Evolutionary conservation across 2,113 vertebrate genomes (phyloP).

Genomic region (Hoplias malabaricus): DNA sequence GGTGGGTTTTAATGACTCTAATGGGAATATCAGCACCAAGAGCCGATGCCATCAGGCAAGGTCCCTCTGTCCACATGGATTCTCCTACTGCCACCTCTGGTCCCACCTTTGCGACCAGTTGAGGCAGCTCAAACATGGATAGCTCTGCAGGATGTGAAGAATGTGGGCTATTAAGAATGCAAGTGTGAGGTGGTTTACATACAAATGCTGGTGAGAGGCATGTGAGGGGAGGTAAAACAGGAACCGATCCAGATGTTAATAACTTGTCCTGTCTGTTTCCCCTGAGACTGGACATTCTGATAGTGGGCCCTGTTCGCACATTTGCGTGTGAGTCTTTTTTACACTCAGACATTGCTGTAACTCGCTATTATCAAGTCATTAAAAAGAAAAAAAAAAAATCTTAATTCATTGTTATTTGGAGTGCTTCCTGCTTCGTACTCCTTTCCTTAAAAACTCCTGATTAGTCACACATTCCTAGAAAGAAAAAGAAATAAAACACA

Average conservation of each 20-base stretch:
- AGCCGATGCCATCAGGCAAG: constrained; percentile 46
- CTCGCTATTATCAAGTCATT: neutral
- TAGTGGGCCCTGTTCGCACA: neutral
- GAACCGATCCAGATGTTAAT: neutral
- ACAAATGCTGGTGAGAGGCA: constrained; percentile 19
- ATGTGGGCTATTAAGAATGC: neutral
- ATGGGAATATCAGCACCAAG: constrained; percentile 50
- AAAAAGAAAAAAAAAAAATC: neutral
- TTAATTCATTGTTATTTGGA: too few relatives aligned
- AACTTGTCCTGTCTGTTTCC: neutral
- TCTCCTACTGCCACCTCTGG: constrained; percentile 30
- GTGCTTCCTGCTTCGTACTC: too few relatives aligned
- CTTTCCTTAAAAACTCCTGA: too few relatives aligned
- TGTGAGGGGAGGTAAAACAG: neutral
- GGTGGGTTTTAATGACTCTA: neutral
- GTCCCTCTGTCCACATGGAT: constrained; percentile 54
- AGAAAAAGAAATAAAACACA: too few relatives aligned
- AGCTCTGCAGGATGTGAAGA: constrained; percentile 14
- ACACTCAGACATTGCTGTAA: constrained; percentile 22
- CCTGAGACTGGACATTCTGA: neutral
- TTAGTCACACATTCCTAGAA: too few relatives aligned
- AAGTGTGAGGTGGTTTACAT: constrained; percentile 26
- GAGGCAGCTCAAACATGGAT: constrained; percentile 55
- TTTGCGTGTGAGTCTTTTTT: constrained; percentile 13
- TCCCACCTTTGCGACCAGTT: constrained; percentile 45